phyloP scores from a whole-genome alignment of 1,140 invertebrate species.

The Triops cancriformis region DNA sequence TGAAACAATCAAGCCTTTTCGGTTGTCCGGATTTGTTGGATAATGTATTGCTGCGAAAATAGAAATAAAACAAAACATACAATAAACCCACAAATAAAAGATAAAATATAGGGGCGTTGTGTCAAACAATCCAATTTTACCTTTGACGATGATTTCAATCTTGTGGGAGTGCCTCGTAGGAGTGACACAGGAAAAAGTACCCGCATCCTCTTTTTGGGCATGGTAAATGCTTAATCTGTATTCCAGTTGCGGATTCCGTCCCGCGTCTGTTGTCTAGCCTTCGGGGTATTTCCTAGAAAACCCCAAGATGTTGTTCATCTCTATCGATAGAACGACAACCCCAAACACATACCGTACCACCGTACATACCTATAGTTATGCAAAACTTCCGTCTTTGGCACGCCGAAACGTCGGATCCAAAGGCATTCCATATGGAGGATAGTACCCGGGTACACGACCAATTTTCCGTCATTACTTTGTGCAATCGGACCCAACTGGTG shows the following conservation, averaged over 20 bases:
- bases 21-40: constrained; percentile 51
- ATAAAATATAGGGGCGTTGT: constrained; percentile 14
- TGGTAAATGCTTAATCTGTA: constrained; percentile 70
- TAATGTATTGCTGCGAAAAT: constrained; percentile 61
- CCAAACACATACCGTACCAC: background rate
- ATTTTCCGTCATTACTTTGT: constrained; percentile 72
- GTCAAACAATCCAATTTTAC: constrained; percentile 38
- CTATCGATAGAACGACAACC: too few relatives aligned
- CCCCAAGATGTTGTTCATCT: background rate
- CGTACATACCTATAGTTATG: constrained; percentile 51
- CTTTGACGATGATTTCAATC: constrained; percentile 66
- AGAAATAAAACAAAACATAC: background rate
- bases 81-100: background rate
- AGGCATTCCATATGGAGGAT: constrained; percentile 77
- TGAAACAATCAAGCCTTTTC: constrained; percentile 58
- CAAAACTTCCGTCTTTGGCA: constrained; percentile 70
- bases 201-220: constrained; percentile 67
- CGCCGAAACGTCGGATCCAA: constrained; percentile 72
- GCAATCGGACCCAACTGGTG: constrained; percentile 71
- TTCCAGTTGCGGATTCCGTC: constrained; percentile 64
- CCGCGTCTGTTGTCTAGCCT: constrained; percentile 71
- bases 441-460: constrained; percentile 74
- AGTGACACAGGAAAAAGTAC: constrained; percentile 68
- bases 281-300: constrained; percentile 58
- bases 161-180: constrained; percentile 68